Evolutionary conservation across 2,888 invertebrate genomes (phyloP), one percentile per base, ranked within the genome.

Genomic region (Lycophotia porphyrea): DNA sequence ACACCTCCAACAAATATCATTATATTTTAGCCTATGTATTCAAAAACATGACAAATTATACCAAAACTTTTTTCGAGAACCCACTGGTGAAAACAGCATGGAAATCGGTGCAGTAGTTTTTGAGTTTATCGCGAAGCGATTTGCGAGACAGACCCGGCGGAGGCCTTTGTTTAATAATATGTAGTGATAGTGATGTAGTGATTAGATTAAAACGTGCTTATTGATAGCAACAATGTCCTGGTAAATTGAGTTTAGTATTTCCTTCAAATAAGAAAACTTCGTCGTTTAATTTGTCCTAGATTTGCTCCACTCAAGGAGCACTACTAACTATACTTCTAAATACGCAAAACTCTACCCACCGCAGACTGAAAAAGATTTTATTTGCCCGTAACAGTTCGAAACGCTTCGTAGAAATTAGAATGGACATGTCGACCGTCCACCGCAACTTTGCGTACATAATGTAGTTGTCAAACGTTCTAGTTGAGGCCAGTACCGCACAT

Each of bases 371-470:
- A 78, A 79, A 65, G 39, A 65, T 71, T 84, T 64, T 68, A 73
- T 70, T 65, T 71, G 15, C 58, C 42, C 39, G 69, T 55, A 64
- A 60, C 67, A 61, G 58, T 81, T 81, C 47, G 27, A 64, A 83
- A 73, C 60, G 44, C 52, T 68, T 60, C 44, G 55, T 42, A 67
- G 82, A 64, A 81, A 76, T 74, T 63, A 71, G 27, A 82, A 69
- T 70, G 74, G 66, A 74, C 74, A 83, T 72, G 83, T 65, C 71
- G 83, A 60, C 74, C 69, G 71, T 18, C 36, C 47, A 72, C 83
- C 83, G 44, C 83, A 84, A 82, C 86, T 84, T 84, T 84, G 86
- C 86, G 83, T 84, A 84, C 83, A 83, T 85, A 83, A 82, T 83
- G 71, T 55, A 85, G 68, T 64, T 76, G 71, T 74, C 82, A 82